Percentiles rank a stretch among this genome's conserved stretches.
phyloP scores from a whole-genome alignment of 2,113 vertebrate genomes.

The Empidonax alnorum region DNA sequence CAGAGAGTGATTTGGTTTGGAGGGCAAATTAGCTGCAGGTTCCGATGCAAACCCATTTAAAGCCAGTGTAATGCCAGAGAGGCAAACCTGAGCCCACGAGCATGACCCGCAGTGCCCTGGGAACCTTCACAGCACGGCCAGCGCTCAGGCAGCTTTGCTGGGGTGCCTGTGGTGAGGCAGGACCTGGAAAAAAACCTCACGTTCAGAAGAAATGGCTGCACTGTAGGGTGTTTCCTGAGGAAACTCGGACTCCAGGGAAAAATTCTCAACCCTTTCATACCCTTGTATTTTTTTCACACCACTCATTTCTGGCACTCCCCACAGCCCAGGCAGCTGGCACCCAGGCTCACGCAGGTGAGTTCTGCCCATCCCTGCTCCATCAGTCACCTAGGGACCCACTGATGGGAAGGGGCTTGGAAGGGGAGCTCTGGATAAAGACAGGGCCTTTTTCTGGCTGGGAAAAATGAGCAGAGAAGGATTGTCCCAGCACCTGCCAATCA shows the following conservation, averaged over 20 bases:
- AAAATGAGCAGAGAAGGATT: neutral
- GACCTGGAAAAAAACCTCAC: neutral
- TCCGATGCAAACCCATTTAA: neutral
- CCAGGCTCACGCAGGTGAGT: neutral
- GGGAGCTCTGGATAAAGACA: neutral
- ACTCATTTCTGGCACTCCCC: neutral
- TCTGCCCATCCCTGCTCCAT: neutral
- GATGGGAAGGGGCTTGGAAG: neutral
- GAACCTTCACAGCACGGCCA: rapidly evolving
- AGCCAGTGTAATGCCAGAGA: neutral
- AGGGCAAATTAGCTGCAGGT: neutral
- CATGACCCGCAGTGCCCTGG: neutral
- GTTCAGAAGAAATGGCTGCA: neutral
- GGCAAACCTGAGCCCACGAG: neutral
- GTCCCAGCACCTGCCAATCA: slow-evolving; percentile 20
- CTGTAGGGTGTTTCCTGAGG: neutral
- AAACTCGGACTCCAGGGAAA: neutral
- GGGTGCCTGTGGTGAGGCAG: neutral
- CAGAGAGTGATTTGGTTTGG: neutral
- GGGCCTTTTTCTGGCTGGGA: neutral
- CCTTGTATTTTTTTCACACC: neutral
- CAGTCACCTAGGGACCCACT: neutral
- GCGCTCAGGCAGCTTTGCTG: neutral
- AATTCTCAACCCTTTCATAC: neutral
- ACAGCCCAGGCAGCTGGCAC: neutral